Conservation (phyloP, 2,888 invertebrate genomes). For the Cantharis rufa region DNA sequence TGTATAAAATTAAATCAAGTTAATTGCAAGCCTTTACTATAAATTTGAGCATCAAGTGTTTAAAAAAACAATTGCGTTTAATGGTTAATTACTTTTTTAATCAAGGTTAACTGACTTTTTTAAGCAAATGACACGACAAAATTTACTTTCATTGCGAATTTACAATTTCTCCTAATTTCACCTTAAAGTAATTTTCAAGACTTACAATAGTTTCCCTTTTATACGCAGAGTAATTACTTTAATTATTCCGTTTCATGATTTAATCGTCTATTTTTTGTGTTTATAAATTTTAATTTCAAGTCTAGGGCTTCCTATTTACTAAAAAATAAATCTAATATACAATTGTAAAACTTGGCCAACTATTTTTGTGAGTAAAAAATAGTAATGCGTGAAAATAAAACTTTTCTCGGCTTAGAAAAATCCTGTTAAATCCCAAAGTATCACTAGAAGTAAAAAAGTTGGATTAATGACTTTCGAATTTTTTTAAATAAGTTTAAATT, state of each 20-base stretch:
- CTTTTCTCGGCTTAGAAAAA: neutral
- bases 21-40: neutral
- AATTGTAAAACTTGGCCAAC: neutral
- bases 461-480: neutral
- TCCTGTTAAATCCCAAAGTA: neutral
- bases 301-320: neutral
- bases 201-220: neutral
- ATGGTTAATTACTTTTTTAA: neutral
- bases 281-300: neutral
- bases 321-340: neutral
- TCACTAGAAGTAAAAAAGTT: neutral
- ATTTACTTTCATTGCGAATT: neutral
- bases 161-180: neutral
- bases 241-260: neutral
- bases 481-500: neutral
- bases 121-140: neutral
- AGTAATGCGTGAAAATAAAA: neutral
- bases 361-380: neutral
- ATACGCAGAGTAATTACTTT: neutral
- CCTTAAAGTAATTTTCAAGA: neutral
- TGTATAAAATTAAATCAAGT: neutral
- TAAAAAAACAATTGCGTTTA: neutral
- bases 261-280: neutral
- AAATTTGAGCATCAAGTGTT: neutral
- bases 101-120: neutral